These are phyloP conservation scores for Apodemus speciosus DNA, from an alignment of 2,113 vertebrate genomes.

Conservation along the genomic window DNA sequence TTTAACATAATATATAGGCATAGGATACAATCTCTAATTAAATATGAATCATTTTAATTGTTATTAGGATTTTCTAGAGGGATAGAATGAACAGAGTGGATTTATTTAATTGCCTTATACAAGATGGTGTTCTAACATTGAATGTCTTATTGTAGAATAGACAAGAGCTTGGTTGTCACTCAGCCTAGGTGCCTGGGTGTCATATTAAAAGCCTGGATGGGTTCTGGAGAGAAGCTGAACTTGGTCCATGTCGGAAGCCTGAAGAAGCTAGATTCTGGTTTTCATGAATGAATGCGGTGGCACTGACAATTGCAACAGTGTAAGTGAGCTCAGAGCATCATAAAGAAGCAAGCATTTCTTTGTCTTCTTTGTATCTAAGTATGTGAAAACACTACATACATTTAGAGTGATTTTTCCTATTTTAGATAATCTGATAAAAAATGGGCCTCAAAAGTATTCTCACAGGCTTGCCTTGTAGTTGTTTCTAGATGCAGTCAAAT, in stretches of 20 bases:
- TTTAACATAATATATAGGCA: not conserved
- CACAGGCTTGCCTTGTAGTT: not conserved
- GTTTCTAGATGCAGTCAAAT: not conserved
- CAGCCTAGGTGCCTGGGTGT: not conserved
- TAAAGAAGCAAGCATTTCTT: not conserved
- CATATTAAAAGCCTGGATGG: not conserved
- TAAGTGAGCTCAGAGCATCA: not conserved
- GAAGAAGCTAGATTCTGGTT: not conserved
- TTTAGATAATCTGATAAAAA: not conserved
- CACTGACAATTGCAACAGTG: not conserved
- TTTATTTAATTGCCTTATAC: not conserved
- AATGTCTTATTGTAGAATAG: too few species aligned
- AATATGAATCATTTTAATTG: slow-evolving; percentile 15
- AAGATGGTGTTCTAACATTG: not conserved
- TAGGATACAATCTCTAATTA: slow-evolving; percentile 3
- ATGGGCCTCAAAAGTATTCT: not conserved
- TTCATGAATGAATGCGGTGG: not conserved
- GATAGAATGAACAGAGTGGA: not conserved
- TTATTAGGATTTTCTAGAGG: not conserved
- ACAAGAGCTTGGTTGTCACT: not conserved
- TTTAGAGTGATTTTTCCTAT: not conserved
- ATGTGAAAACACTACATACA: not conserved
- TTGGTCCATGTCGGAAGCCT: not conserved
- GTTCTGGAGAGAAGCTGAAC: not conserved
- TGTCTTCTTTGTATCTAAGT: not conserved